Conservation (phyloP, 2,113 vertebrate genomes). For the Barbus barbus region DNA sequence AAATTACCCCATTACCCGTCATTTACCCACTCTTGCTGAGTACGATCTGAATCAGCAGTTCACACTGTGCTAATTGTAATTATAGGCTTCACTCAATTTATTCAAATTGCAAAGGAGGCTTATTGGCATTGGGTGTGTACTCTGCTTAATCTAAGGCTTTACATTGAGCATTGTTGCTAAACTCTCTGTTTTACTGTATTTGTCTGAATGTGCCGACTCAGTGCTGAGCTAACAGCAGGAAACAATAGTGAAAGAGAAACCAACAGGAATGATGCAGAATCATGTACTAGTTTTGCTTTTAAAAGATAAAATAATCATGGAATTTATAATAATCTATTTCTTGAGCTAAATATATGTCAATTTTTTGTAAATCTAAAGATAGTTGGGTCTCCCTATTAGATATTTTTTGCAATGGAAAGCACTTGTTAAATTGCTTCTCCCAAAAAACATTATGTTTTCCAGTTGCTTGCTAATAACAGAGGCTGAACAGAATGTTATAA, state of each 20-base stretch:
- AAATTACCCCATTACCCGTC: slow-evolving; percentile 79
- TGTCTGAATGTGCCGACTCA: not conserved
- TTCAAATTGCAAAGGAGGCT: slow-evolving; percentile 79
- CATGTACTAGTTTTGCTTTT: too few relatives aligned
- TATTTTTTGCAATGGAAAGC: not conserved
- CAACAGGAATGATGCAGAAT: not conserved
- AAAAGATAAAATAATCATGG: not conserved
- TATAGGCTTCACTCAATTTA: slow-evolving; percentile 79
- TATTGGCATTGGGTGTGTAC: slow-evolving; percentile 73
- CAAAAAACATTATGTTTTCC: not conserved
- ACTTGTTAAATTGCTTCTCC: not conserved
- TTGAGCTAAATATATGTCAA: not conserved
- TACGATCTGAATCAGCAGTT: slow-evolving; percentile 79
- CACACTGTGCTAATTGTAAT: slow-evolving; percentile 84
- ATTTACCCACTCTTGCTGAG: slow-evolving; percentile 78
- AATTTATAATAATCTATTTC: not conserved
- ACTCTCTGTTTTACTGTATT: slow-evolving; percentile 25
- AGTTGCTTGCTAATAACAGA: slow-evolving; percentile 1
- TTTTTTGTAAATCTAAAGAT: not conserved
- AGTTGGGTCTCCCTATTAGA: not conserved
- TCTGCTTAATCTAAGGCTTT: slow-evolving; percentile 74
- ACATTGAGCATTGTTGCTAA: slow-evolving; percentile 44
- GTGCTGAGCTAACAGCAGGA: not conserved
- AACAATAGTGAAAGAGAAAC: not conserved
- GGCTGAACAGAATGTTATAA: not conserved